A percentile compares a stretch with the other conserved stretches of the same genome.
Conservation (phyloP, 2,113 vertebrate species). For the Channa argus region DNA sequence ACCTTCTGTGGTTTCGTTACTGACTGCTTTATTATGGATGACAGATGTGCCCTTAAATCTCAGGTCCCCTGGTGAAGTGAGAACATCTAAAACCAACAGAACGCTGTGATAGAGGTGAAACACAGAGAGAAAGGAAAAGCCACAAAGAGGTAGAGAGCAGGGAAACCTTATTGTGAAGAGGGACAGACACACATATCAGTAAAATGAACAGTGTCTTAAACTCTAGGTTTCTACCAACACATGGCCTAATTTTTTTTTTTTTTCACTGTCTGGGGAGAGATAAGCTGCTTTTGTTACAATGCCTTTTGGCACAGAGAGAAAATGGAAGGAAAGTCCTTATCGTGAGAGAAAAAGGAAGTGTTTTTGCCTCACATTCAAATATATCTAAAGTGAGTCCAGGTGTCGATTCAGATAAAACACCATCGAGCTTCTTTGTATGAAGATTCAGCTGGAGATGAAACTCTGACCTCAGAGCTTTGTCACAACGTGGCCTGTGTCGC, state of each 20-base stretch:
- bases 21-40: slow-evolving; percentile 73
- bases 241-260: slow-evolving; percentile 12
- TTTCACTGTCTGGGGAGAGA: slow-evolving; percentile 4
- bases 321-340: slow-evolving; percentile 43
- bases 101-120: slow-evolving; percentile 38
- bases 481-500: neutral
- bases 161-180: no score
- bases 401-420: slow-evolving; percentile 32
- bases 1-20: slow-evolving; percentile 78
- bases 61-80: slow-evolving; percentile 50
- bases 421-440: slow-evolving; percentile 11
- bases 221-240: neutral
- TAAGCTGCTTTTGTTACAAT: slow-evolving; percentile 49
- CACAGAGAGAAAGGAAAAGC: neutral
- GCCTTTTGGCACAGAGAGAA: slow-evolving; percentile 29
- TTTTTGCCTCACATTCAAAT: slow-evolving; percentile 47
- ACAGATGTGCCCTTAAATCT: slow-evolving; percentile 80
- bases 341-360: slow-evolving; percentile 26
- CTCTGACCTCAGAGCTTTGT: slow-evolving; percentile 32
- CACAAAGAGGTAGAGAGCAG: neutral
- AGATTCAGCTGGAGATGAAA: slow-evolving; percentile 15
- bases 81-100: slow-evolving; percentile 65
- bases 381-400: slow-evolving; percentile 38
- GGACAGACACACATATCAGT: slow-evolving; percentile 14
- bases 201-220: slow-evolving; percentile 5